Conservation (phyloP, 2,113 vertebrate genomes). For the Hydrolagus affinis region DNA sequence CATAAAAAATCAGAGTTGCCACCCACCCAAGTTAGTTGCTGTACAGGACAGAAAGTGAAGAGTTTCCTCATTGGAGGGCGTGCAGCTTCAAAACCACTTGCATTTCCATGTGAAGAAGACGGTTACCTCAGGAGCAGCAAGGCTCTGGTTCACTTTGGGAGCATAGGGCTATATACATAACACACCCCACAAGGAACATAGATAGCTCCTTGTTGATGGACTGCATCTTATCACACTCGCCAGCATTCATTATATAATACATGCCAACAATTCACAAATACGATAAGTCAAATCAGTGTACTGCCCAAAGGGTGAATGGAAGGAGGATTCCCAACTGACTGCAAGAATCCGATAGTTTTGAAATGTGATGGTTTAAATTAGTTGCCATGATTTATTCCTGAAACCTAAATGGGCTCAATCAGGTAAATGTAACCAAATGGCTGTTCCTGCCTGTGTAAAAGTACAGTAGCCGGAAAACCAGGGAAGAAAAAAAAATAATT, state of each 20-base stretch:
- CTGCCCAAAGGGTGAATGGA: too few relatives aligned
- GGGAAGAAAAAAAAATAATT: too few relatives aligned
- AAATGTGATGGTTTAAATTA: too few relatives aligned
- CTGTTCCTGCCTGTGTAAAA: too few relatives aligned
- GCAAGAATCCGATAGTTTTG: too few relatives aligned
- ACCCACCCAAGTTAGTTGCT: constrained; percentile 95
- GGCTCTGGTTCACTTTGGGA: background rate
- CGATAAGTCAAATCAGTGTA: background rate
- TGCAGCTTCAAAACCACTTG: background rate
- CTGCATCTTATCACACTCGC: background rate
- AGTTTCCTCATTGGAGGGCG: background rate
- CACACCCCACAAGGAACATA: background rate
- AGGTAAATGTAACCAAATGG: too few relatives aligned
- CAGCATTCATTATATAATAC: background rate
- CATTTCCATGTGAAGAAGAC: background rate
- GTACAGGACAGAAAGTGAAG: constrained; percentile 51
- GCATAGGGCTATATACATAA: background rate
- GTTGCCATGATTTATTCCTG: too few relatives aligned
- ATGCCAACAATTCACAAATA: background rate
- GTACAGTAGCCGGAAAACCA: too few relatives aligned
- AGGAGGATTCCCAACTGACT: too few relatives aligned
- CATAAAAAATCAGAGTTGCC: constrained; percentile 75
- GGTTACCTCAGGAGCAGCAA: background rate
- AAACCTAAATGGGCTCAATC: too few relatives aligned
- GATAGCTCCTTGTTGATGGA: too few relatives aligned